These are phyloP conservation scores for Morpho achilles DNA, from an alignment of 2,888 invertebrate species.

Conservation along the genomic window DNA sequence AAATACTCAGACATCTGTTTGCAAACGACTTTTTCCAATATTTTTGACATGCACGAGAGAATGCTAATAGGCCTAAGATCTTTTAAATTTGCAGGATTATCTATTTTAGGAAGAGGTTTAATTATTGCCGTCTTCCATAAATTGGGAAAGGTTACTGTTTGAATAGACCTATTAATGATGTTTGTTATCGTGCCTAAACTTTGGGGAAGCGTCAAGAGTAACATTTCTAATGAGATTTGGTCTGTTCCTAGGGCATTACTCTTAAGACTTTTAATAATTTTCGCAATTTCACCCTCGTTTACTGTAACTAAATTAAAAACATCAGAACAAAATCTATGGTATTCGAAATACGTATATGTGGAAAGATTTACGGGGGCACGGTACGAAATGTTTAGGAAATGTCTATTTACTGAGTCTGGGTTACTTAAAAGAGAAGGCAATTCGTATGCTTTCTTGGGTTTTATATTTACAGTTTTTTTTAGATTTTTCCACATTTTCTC, in stretches of 20 bases:
- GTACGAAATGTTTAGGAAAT: neutral
- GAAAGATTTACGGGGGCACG: neutral
- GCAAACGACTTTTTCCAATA: neutral
- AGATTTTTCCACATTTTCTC: neutral
- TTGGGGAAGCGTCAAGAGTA: no score
- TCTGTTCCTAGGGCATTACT: constrained; percentile 11
- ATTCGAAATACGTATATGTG: neutral
- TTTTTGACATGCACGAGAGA: neutral
- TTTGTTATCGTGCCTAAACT: neutral
- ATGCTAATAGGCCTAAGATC: neutral
- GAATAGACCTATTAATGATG: neutral
- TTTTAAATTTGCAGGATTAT: neutral
- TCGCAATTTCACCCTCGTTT: constrained; percentile 6
- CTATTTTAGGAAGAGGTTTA: neutral
- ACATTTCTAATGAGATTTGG: constrained; percentile 9
- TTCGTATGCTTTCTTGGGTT: neutral
- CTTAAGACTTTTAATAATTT: constrained; percentile 3
- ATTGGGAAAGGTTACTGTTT: neutral
- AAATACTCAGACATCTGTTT: neutral
- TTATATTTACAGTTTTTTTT: neutral
- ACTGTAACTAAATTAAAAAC: neutral
- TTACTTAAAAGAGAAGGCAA: neutral
- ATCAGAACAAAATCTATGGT: neutral
- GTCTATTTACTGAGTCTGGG: neutral
- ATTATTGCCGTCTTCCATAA: neutral